phyloP scores from a whole-genome alignment of 2,797 vertebrate genomes.

The Betta splendens region DNA sequence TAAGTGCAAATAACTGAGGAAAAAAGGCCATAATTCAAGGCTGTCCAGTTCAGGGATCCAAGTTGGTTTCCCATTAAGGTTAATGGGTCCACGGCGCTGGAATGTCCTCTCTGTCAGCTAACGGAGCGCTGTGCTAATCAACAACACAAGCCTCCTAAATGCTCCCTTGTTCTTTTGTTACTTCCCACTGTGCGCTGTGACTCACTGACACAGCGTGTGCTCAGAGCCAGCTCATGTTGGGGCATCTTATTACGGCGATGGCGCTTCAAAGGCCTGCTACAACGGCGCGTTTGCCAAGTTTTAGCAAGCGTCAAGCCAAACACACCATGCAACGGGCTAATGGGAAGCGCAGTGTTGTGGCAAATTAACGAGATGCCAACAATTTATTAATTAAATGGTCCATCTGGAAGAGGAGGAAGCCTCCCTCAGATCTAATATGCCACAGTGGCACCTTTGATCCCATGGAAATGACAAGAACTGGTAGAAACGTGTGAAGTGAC shows the following conservation, averaged over 20 bases:
- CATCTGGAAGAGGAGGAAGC: constrained; percentile 3
- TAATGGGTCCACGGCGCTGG: not conserved
- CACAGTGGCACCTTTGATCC: constrained; percentile 6
- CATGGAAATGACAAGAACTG: not conserved
- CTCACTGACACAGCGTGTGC: not conserved
- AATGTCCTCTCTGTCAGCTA: not conserved
- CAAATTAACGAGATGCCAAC: constrained; percentile 7
- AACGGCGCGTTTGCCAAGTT: constrained; percentile 3
- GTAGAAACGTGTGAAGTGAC: not conserved
- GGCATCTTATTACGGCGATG: not conserved
- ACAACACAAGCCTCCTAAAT: constrained; percentile 6
- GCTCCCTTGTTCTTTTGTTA: constrained; percentile 9
- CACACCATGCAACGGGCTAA: constrained; percentile 2
- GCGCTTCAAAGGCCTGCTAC: not conserved
- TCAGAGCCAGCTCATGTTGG: constrained; percentile 4
- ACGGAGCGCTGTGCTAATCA: constrained; percentile 1
- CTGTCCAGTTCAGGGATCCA: not conserved
- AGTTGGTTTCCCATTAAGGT: not conserved
- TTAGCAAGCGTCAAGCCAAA: not conserved
- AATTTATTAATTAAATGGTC: constrained; percentile 6
- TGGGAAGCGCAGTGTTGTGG: constrained; percentile 1
- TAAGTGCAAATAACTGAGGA: not conserved
- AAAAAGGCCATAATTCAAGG: not conserved
- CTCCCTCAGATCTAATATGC: constrained; percentile 8
- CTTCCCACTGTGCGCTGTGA: not conserved